Base-by-base conservation (phyloP, 1,140 invertebrate species). In the Drosophila pandora region DNA sequence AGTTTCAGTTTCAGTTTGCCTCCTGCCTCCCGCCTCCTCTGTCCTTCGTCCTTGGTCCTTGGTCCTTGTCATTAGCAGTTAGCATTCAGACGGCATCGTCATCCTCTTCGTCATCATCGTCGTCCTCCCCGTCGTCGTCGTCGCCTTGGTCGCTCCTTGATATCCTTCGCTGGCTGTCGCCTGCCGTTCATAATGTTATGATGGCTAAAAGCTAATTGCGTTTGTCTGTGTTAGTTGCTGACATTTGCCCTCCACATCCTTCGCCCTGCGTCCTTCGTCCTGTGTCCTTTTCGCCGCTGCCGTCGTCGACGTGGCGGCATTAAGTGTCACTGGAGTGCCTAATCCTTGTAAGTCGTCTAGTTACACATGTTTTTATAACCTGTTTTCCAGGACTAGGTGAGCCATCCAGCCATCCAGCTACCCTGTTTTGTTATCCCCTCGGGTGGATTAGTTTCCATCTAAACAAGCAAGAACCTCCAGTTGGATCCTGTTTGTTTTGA, bases 351-450 rank as follows among this genome's bases (percentile, higher is more conserved):
- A 87, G 82, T 87, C 82, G 70, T 83, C 82, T 71, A 88, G 82
- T 87, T 87, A 87, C 82, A 87, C 82, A 87, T 87, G 82, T 87
- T 87, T 87, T 87, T 83, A 88, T 83, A 88, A 78, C 82, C 82
- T 79, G 62, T 54, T 62, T 69, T 65, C 12, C 65, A 55, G 5
- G 23, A 47, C 17, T 21, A 6, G 17, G 41, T 23, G 13, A 17
- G 41, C 34, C 8, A 37, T 10, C 7, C 3, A 43, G 13, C 17
- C 17, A 17, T 17, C 43, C 2, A 21, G 55, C 30, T 69, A 69
- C 65, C 65, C 65, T 80, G 76, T 47, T 17, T 47, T 43, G 34
- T 55, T 67, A 45, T 62, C 63, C 45, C 55, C 10, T 2, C n/a
- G 71, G 73, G 63, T 69, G 61, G 71, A 74, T 75, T 75, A 65